phyloP scores from a whole-genome alignment of 2,888 invertebrate genomes.

The Polymixis lichenea region DNA sequence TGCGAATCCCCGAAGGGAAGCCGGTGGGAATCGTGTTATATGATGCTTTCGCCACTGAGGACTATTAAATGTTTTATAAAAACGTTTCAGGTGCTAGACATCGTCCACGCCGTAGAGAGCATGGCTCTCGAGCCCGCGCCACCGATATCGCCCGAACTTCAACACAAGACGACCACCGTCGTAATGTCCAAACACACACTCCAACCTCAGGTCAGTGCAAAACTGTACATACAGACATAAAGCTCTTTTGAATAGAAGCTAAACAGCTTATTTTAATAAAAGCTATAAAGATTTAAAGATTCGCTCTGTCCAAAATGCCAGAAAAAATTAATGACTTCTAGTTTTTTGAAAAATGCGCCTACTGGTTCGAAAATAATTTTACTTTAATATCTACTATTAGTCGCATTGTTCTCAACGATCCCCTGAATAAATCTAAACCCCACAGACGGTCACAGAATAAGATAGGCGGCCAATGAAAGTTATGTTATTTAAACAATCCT shows the following conservation, averaged over 20 bases:
- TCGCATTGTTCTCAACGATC: slow-evolving; percentile 15
- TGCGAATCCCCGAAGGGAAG: no score
- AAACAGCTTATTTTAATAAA: background rate
- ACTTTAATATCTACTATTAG: background rate
- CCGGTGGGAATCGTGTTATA: no score
- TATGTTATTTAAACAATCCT: background rate
- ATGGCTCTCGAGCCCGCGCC: slow-evolving; percentile 92
- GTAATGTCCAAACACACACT: slow-evolving; percentile 98
- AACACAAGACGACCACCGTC: slow-evolving; percentile 96
- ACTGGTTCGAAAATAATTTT: background rate
- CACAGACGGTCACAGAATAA: slow-evolving; percentile 52
- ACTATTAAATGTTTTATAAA: background rate
- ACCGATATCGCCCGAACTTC: slow-evolving; percentile 94
- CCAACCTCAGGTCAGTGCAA: slow-evolving; percentile 92
- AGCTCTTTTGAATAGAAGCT: slow-evolving; percentile 15
- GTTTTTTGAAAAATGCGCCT: slow-evolving; percentile 12
- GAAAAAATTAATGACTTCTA: background rate
- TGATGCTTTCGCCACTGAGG: no score
- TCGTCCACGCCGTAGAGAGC: slow-evolving; percentile 96
- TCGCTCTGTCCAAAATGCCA: slow-evolving; percentile 17
- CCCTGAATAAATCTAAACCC: slow-evolving; percentile 9
- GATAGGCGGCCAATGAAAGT: background rate
- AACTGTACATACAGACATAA: slow-evolving; percentile 11
- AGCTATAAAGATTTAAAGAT: background rate
- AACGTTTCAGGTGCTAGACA: slow-evolving; percentile 93